Base-by-base conservation (phyloP, 2,797 vertebrate genomes). In the Sebastes dallii region DNA sequence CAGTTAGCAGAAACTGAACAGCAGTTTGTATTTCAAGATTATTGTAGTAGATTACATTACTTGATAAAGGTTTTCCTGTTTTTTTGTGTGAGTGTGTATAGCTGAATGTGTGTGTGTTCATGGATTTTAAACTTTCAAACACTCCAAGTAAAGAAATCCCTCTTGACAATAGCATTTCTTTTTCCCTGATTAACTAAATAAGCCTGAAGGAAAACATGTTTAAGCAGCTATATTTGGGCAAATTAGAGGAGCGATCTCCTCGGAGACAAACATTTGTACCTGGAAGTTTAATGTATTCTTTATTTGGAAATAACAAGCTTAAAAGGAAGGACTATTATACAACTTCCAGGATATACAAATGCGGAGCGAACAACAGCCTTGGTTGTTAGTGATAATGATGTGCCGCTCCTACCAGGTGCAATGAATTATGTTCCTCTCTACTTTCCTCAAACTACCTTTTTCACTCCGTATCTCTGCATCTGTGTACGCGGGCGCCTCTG, bases 201-300 rank as follows among this genome's bases (percentile, higher is more conserved):
- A 89, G 82, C 85, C 79, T 89, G 73, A 73, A 87, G 84, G 86
- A 84, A 88, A 91, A 86, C 61, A 67, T 77, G 66, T 81, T 78
- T 66, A 83, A 89, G 78, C 55, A 60, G 67, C 70, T 88, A 84
- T 92, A 86, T 92, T 85, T 88, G 79, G 86, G 20, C 30, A 56
- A 85, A 81, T 83, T 82, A 88, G 82, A 69, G 39, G 14, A 77
- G 67, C 77, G 54, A 62, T 61, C 52, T 86, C 86, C 64, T 52
- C 0, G 5, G 83, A 86, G 81, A 74, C 27, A 68, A 75, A 69
- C 20, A 85, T 75, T 85, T 88, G 75, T 86, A 92, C 85, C 86
- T 86, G 82, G 55, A 85, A 84, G 42, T 84, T 79, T 81, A 84
- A 87, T 80, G 36, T 72, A 81, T 85, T 87, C 75, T 86, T 79